Base-by-base conservation (phyloP, 64 coral and sea anemone genomes). In the Acropora tenuis region DNA sequence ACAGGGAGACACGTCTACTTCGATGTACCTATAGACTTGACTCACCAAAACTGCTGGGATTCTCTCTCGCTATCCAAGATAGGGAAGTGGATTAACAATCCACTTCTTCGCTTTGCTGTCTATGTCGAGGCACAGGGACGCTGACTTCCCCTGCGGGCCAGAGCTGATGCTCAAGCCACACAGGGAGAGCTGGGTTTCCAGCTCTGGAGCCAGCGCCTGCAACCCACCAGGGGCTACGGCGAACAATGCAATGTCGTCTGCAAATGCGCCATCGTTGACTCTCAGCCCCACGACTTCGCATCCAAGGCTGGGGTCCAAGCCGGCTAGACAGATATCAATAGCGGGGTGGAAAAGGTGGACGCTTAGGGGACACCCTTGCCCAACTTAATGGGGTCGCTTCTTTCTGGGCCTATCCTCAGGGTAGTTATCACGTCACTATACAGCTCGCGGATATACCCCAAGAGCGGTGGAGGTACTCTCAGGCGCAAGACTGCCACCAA, bases 1-100 rank as follows among this genome's bases (percentile, higher is more conserved):
- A 2, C 9, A 13, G 2, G 71, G 46, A 11, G 74, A 58, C 41
- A 77, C 17, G n/a, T 47, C 45, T 5, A 89, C 74, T 9, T 73
- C 87, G 3, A 89, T 41, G 43, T 89, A 89, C 45, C 59, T 78
- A 46, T 77, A 89, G 73, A 77, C 87, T 30, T 17, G 40, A 76
- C 48, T 47, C 18, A 58, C 3, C 3, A 7, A 20, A 16, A 43
- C 5, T 45, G n/a, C 19, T 9, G 69, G 69, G 6, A 53, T 58
- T 75, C 4, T 3, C 43, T 75, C 48, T 49, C 16, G 5, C 43
- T 18, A 7, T 9, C 8, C 19, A 89, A 45, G 43, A 6, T 78
- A 44, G 59, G 52, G 42, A 43, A 63, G 49, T 71, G 74, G 75
- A 30, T 80, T 67, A 2, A 58, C 88, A 8, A 80, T 67, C 77